Evolutionary conservation across 2,797 vertebrate genomes (phyloP).

Genomic region (Halcyon smyrnensis): DNA sequence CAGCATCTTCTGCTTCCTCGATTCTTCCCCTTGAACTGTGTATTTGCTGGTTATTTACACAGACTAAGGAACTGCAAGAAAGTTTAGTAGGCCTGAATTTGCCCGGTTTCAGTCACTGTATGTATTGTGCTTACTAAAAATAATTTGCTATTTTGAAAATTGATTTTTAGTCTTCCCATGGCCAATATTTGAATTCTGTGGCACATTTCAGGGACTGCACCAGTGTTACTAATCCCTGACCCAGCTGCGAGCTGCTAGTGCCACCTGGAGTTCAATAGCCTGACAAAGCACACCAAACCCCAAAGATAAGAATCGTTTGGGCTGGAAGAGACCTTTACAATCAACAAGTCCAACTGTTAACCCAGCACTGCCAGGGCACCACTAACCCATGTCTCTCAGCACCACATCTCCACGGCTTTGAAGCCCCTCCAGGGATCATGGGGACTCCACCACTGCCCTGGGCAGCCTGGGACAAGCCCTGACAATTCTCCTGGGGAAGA

Average conservation of each 20-base stretch:
- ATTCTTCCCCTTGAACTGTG: neutral
- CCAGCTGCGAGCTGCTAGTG: slow-evolving; percentile 24
- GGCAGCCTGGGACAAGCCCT: no score
- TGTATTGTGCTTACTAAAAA: neutral
- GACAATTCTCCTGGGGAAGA: no score
- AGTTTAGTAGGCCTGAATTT: neutral
- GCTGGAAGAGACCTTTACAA: neutral
- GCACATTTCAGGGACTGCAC: neutral
- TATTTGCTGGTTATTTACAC: neutral
- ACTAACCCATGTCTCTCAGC: neutral
- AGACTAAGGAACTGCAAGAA: neutral
- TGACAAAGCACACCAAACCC: neutral
- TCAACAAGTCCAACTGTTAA: neutral
- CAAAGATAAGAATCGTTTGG: neutral
- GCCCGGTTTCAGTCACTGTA: neutral
- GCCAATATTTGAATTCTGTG: neutral
- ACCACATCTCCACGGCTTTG: neutral
- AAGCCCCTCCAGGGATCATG: neutral
- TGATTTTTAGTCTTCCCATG: neutral
- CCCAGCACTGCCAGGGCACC: neutral
- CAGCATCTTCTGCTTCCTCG: neutral
- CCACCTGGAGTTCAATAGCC: slow-evolving; percentile 40
- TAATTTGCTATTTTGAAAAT: neutral
- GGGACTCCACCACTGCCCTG: neutral
- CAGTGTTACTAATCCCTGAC: neutral